Evolutionary conservation across 2,797 vertebrate genomes (phyloP), one percentile per base, ranked within the genome.

Genomic region (Chelon labrosus): DNA sequence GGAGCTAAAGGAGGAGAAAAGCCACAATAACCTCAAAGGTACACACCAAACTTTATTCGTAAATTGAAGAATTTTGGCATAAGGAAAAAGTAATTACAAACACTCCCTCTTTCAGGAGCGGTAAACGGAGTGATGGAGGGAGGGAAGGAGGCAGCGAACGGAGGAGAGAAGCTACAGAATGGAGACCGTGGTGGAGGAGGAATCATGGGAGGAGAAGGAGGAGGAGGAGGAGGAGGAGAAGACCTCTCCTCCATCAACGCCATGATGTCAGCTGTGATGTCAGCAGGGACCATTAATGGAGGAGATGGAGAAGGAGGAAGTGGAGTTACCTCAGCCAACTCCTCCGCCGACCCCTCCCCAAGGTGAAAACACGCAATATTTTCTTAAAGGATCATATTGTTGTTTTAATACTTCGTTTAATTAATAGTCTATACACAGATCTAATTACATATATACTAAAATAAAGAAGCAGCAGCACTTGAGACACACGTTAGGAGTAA

Each of bases 241-340:
- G 97, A 98, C 88, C 88, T 98, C 85, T 96, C 97, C 77, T 96
- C 96, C 87, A 95, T 97, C 84, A 96, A 96, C 17, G 95, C 95
- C 87, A 98, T 97, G 95, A 98, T 99, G 97, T 96, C 96, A 68
- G 94, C 97, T 0, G 96, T 98, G 77, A 98, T 98, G 97, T 96
- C 91, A 3, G 65, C 90, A 5, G 89, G 87, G 55, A 91, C 82
- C 79, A 87, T 97, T 10, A 93, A 96, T 0, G 95, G 94, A 54
- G 82, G 74, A 37, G 83, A 13, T 68, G 93, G 0, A 81, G 89
- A 74, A 1, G 95, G 92, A 60, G 85, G 65, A 10, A 73, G 25
- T 54, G 92, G 0, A 71, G 90, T 79, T 11, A 74, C 83, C 14
- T 89, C 90, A 0, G 75, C 80, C 44, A 72, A 52, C 66, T 84